phyloP scores from a whole-genome alignment of 2,797 vertebrate genomes.

The Sebastes matsubarae region DNA sequence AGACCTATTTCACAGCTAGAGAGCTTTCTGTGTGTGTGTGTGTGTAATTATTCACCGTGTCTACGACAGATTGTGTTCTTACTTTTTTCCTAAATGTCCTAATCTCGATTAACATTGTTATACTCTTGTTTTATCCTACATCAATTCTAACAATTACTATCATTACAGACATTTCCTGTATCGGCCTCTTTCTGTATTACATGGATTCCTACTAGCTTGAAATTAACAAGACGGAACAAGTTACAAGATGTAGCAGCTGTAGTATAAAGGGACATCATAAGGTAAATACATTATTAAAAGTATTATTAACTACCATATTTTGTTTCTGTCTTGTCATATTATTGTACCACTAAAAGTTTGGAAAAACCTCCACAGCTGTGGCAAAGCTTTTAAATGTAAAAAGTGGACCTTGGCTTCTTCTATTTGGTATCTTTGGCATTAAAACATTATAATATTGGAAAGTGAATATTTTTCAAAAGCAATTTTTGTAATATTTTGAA shows the following conservation, averaged over 20 bases:
- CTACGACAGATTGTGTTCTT: neutral
- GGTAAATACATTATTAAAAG: neutral
- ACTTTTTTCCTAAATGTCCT: slow-evolving; percentile 12
- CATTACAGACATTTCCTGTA: slow-evolving; percentile 13
- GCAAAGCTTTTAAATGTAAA: neutral
- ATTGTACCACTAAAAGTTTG: neutral
- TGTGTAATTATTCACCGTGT: slow-evolving; percentile 38
- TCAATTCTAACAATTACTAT: slow-evolving; percentile 6
- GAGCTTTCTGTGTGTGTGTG: slow-evolving; percentile 27
- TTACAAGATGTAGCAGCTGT: neutral
- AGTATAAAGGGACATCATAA: neutral
- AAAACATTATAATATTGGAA: neutral
- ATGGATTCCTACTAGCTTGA: neutral
- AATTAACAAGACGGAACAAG: neutral
- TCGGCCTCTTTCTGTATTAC: neutral
- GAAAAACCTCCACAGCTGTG: neutral
- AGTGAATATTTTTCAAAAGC: neutral
- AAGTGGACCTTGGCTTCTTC: neutral
- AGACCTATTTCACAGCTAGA: slow-evolving; percentile 63
- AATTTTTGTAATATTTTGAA: neutral
- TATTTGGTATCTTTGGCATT: neutral
- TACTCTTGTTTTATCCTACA: slow-evolving; percentile 29
- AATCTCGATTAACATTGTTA: slow-evolving; percentile 38
- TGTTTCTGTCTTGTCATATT: neutral
- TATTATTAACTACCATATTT: neutral